A percentile compares a stretch with the other conserved stretches of the same genome.
Evolutionary conservation across 1,140 invertebrate species (phyloP).

Genomic region (Anoplolepis gracilipes): DNA sequence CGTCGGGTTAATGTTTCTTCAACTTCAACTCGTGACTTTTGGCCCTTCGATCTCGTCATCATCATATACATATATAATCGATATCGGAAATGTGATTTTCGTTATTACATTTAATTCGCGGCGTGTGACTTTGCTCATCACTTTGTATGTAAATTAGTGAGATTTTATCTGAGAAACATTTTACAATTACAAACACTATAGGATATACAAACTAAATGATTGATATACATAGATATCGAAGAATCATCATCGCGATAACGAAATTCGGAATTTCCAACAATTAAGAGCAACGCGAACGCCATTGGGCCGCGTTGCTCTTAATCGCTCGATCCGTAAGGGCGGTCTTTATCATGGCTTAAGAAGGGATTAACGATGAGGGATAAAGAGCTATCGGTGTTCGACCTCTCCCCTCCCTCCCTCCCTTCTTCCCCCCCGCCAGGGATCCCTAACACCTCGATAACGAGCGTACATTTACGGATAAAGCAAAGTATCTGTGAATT

Average conservation of each 20-base stretch:
- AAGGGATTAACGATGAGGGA: conserved; percentile 82
- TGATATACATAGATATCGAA: neutral
- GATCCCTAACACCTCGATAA: conserved; percentile 81
- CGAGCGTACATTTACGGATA: conserved; percentile 77
- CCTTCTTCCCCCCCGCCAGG: too few species aligned
- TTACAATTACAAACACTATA: neutral
- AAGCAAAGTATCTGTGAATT: conserved; percentile 47
- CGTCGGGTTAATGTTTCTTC: conserved; percentile 35
- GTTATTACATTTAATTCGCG: neutral
- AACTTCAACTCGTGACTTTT: neutral
- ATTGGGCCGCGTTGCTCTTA: conserved; percentile 32
- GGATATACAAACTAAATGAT: neutral
- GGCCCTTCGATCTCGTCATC: too few species aligned
- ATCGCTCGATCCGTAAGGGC: conserved; percentile 70
- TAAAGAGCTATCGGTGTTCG: conserved; percentile 78
- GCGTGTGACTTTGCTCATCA: neutral
- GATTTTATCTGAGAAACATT: neutral
- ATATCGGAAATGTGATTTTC: conserved; percentile 1
- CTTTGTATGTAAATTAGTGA: neutral
- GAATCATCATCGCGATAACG: conserved; percentile 13
- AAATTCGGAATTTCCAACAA: conserved; percentile 60
- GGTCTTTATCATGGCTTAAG: conserved; percentile 80
- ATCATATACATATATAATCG: too few species aligned
- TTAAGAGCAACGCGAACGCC: conserved; percentile 53
- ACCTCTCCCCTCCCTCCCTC: too few species aligned